Evolutionary conservation across 1,140 invertebrate genomes (phyloP), one percentile per base, ranked within the genome.

Genomic region (Drosophila arawakana): DNA sequence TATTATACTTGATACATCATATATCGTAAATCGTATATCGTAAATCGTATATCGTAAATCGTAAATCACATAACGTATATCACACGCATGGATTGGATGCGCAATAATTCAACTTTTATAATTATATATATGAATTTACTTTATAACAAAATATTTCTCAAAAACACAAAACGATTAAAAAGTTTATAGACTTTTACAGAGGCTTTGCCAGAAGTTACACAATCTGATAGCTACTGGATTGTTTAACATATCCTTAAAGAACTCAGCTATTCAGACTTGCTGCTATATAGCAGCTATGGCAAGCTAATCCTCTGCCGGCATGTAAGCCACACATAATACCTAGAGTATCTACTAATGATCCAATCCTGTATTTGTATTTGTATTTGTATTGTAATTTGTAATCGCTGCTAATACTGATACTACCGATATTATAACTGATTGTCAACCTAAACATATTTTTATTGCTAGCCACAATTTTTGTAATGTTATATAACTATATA

Each of bases 381-480:
- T 69, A 69, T 41, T 62, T 44, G 60, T 62, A 62, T 62, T 50
- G 34, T 65, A 71, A 69, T 59, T 43, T 54, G 67, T 80, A 81
- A 81, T 59, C 55, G 66, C 61, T 47, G 62, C 71, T 78, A 76
- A 69, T 70, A 74, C 72, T 69, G 78, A 57, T 70, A 81, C 70
- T 63, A 70, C 67, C 66, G 67, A 75, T 70, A 75, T 63, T 75
- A 75, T 62, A 73, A 73, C 63, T 73, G 50, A 63, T 65, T 50
- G 47, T 67, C 50, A 49, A 57, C 35, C 15, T 41, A 35, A 57
- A 63, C 50, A 62, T 86, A 81, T 85, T 85, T 84, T 85, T 78
- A 85, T 76, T 68, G 81, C 82, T 85, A 85, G 81, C 82, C 82
- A 81, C 81, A 85, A 85, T 85, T 85, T 85, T 81, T 86, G 81